Percentiles rank a stretch among this genome's conserved stretches.
phyloP scores from a whole-genome alignment of 2,797 vertebrate species.

The Hyperoplus immaculatus region DNA sequence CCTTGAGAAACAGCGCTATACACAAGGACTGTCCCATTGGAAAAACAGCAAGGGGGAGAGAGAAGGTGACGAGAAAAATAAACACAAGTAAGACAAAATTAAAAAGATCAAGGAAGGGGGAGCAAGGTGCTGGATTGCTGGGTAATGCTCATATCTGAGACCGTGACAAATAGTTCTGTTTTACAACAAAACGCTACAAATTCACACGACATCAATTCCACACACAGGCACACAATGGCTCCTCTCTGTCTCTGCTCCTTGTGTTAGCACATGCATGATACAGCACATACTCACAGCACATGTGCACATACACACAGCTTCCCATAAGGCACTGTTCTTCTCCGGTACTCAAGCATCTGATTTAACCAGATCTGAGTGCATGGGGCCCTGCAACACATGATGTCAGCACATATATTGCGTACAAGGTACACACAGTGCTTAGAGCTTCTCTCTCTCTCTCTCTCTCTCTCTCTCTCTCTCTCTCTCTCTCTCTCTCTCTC shows the following conservation, averaged over 20 bases:
- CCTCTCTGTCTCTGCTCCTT: slow-evolving; percentile 5
- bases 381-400: slow-evolving; percentile 34
- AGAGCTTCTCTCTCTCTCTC: background rate
- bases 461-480: no score
- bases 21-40: slow-evolving; percentile 39
- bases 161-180: slow-evolving; percentile 39
- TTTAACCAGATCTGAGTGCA: slow-evolving; percentile 58
- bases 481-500: background rate
- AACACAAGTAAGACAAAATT: background rate
- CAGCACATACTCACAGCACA: background rate
- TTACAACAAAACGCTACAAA: slow-evolving; percentile 31
- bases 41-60: slow-evolving; percentile 15
- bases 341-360: slow-evolving; percentile 52
- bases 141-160: slow-evolving; percentile 45
- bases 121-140: slow-evolving; percentile 26
- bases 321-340: slow-evolving; percentile 57
- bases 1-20: slow-evolving; percentile 34
- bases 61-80: background rate
- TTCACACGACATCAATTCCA: slow-evolving; percentile 28
- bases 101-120: background rate
- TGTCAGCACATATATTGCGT: slow-evolving; percentile 51
- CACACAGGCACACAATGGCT: background rate
- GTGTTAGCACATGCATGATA: slow-evolving; percentile 15
- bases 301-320: background rate
- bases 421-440: slow-evolving; percentile 29